Evolutionary conservation across 2,113 vertebrate genomes (phyloP).

Genomic region (Anolis sagrei): DNA sequence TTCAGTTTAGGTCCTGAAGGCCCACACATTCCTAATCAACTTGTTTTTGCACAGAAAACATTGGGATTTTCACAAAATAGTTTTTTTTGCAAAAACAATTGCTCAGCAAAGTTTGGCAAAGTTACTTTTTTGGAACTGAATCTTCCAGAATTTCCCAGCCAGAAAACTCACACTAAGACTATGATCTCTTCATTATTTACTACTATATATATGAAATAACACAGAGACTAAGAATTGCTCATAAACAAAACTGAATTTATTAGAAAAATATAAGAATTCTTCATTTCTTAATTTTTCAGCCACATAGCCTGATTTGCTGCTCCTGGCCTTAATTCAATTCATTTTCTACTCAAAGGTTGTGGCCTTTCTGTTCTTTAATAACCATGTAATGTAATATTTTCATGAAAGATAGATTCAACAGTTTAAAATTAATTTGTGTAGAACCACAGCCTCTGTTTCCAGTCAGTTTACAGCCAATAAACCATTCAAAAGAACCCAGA

Average conservation of each 20-base stretch:
- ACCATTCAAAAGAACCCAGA: constrained; percentile 12
- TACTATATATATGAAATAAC: neutral
- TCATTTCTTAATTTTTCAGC: constrained; percentile 10
- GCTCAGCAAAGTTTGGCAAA: too few relatives aligned
- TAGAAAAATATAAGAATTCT: neutral
- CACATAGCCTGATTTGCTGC: constrained; percentile 32
- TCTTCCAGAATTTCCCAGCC: neutral
- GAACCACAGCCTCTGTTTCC: constrained; percentile 24
- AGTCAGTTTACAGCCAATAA: constrained; percentile 33
- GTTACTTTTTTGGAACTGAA: too few relatives aligned
- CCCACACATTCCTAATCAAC: too few relatives aligned
- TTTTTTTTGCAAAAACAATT: too few relatives aligned
- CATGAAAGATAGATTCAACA: constrained; percentile 39
- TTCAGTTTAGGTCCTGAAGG: too few relatives aligned
- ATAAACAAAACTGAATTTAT: neutral
- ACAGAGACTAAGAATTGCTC: neutral
- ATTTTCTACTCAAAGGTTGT: constrained; percentile 42
- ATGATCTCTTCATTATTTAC: neutral
- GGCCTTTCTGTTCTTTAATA: constrained; percentile 47
- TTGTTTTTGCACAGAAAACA: too few relatives aligned
- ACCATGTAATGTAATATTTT: constrained; percentile 31
- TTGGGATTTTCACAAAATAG: too few relatives aligned
- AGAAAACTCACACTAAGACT: neutral
- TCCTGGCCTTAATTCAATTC: constrained; percentile 42
- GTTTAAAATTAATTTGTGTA: constrained; percentile 46